Conservation (phyloP, 1,140 invertebrate species). For the Drosophila gunungcola region DNA sequence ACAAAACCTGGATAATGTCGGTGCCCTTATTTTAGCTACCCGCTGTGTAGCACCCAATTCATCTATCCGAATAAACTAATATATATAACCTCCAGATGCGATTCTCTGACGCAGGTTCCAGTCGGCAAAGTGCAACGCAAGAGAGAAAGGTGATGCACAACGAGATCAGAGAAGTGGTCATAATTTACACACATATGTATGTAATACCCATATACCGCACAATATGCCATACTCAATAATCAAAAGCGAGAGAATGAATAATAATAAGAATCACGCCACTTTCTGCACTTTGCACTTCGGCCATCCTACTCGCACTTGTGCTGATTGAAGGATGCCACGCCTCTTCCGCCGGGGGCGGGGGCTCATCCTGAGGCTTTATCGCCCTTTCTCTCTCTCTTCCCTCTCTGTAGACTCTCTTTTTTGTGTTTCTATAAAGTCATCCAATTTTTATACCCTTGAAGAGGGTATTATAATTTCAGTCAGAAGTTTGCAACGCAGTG, state of each 20-base stretch:
- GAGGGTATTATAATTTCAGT: too few relatives aligned
- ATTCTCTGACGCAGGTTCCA: slow-evolving; percentile 12
- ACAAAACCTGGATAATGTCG: too few relatives aligned
- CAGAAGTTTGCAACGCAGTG: too few relatives aligned
- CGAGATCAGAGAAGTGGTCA: slow-evolving; percentile 9
- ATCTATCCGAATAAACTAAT: slow-evolving; percentile 9
- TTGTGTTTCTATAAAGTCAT: slow-evolving; percentile 42
- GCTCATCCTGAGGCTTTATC: slow-evolving; percentile 42
- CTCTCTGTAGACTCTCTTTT: background rate
- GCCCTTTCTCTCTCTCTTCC: slow-evolving; percentile 4
- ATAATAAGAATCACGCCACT: slow-evolving; percentile 81
- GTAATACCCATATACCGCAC: slow-evolving; percentile 8
- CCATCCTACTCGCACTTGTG: slow-evolving; percentile 8
- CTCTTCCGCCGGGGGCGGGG: slow-evolving; percentile 17
- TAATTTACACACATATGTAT: slow-evolving; percentile 30
- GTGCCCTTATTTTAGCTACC: too few relatives aligned
- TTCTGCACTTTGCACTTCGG: slow-evolving; percentile 63
- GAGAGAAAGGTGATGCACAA: slow-evolving; percentile 14
- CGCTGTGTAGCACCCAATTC: background rate
- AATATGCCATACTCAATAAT: slow-evolving; percentile 43
- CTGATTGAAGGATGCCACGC: slow-evolving; percentile 28
- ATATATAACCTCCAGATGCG: slow-evolving; percentile 14
- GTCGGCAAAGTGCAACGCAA: slow-evolving; percentile 10
- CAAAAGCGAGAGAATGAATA: slow-evolving; percentile 46
- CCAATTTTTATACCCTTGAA: too few relatives aligned